Evolutionary conservation across 1,140 invertebrate species (phyloP).

Genomic region (Xylocopa sonorina): DNA sequence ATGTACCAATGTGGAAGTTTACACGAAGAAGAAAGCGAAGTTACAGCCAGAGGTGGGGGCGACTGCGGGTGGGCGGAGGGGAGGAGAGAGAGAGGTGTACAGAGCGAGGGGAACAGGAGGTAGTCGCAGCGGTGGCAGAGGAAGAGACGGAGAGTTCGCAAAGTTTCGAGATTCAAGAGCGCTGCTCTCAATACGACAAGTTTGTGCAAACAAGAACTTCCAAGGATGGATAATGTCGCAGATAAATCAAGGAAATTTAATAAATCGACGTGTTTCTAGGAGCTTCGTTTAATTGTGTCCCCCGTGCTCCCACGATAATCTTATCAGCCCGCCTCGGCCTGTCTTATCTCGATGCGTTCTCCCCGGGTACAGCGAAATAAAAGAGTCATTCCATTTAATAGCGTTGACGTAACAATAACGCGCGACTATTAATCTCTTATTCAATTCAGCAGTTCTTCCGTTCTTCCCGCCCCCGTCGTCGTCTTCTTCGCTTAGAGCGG

Average conservation of each 20-base stretch:
- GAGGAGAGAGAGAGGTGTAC: conserved; percentile 32
- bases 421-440: too few relatives aligned
- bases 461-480: too few relatives aligned
- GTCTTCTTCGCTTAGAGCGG: too few relatives aligned
- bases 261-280: conserved; percentile 72
- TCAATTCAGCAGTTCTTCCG: too few relatives aligned
- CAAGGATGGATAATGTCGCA: conserved; percentile 76
- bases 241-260: conserved; percentile 79
- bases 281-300: conserved; percentile 16
- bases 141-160: conserved; percentile 67
- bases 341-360: too few relatives aligned
- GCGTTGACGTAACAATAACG: too few relatives aligned
- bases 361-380: too few relatives aligned
- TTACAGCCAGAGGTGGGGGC: neutral
- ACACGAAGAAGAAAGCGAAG: conserved; percentile 22
- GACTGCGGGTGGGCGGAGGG: too few relatives aligned
- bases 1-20: neutral
- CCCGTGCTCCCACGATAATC: neutral
- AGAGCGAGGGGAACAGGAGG: neutral
- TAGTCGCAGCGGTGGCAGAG: neutral
- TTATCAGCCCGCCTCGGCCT: neutral
- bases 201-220: conserved; percentile 77
- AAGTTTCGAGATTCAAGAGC: conserved; percentile 76
- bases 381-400: too few relatives aligned
- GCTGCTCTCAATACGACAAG: conserved; percentile 73